Base-by-base conservation (phyloP, 2,888 invertebrate genomes). In the Ryuthela nishihirai region DNA sequence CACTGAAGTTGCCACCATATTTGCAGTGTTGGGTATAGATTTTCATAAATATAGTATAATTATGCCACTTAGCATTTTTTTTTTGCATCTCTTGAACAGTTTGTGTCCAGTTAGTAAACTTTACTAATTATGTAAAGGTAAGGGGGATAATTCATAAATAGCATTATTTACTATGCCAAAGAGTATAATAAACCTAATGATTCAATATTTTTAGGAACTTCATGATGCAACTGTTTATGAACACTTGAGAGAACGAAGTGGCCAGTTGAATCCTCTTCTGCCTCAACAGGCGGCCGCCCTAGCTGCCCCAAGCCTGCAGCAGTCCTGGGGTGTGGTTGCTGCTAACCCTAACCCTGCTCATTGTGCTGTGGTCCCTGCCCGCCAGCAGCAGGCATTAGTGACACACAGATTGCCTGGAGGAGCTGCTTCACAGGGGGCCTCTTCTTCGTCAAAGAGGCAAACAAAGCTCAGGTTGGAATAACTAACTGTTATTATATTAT, bases 121-220 rank as follows among this genome's bases (percentile, higher is more conserved):
- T n/a, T n/a, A n/a, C n/a, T n/a, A n/a, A n/a, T n/a, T n/a, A n/a
- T n/a, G n/a, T n/a, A n/a, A n/a, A n/a, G n/a, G n/a, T n/a, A n/a
- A n/a, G n/a, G n/a, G n/a, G n/a, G n/a, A n/a, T n/a, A n/a, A n/a
- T n/a, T n/a, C n/a, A n/a, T n/a, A n/a, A n/a, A n/a, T n/a, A n/a
- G n/a, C n/a, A n/a, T n/a, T n/a, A n/a, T n/a, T n/a, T n/a, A n/a
- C n/a, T n/a, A n/a, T n/a, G n/a, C n/a, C n/a, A n/a, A n/a, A n/a
- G n/a, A n/a, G n/a, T n/a, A n/a, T n/a, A n/a, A n/a, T n/a, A n/a
- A n/a, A n/a, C n/a, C n/a, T n/a, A n/a, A n/a, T n/a, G n/a, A n/a
- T n/a, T n/a, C n/a, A n/a, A n/a, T n/a, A n/a, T n/a, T 68, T 71
- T 64, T 71, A 79, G 77, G 80, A 82, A 50, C 54, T 66, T 12